phyloP scores from a whole-genome alignment of 2,113 vertebrate genomes.

The Holacanthus passer region DNA sequence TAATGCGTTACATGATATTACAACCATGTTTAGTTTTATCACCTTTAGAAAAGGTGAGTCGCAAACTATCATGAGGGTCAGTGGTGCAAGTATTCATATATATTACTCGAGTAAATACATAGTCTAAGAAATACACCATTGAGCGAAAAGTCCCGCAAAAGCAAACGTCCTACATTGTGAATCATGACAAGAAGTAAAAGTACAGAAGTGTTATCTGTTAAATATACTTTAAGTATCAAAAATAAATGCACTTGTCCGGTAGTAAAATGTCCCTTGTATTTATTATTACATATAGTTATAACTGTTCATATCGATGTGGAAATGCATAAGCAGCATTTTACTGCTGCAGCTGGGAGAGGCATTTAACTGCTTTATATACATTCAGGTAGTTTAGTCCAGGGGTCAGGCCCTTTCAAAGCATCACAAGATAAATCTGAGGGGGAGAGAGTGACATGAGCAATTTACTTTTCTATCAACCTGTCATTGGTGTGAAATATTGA shows the following conservation, averaged over 20 bases:
- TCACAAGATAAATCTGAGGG: background rate
- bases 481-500: no score
- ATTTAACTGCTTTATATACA: background rate
- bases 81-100: background rate
- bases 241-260: background rate
- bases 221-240: background rate
- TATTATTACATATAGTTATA: background rate
- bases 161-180: no score
- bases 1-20: constrained; percentile 40
- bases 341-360: background rate
- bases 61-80: constrained; percentile 10
- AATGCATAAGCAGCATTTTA: background rate
- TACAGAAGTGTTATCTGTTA: background rate
- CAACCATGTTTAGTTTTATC: constrained; percentile 40
- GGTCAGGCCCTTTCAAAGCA: background rate
- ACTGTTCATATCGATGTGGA: background rate
- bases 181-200: background rate
- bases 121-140: no score
- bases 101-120: background rate
- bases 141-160: no score
- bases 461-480: no score
- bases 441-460: background rate
- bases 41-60: constrained; percentile 33
- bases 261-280: background rate
- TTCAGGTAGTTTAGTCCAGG: background rate